Conservation (phyloP, 2,797 vertebrate genomes). For the Lacerta bilineata region DNA sequence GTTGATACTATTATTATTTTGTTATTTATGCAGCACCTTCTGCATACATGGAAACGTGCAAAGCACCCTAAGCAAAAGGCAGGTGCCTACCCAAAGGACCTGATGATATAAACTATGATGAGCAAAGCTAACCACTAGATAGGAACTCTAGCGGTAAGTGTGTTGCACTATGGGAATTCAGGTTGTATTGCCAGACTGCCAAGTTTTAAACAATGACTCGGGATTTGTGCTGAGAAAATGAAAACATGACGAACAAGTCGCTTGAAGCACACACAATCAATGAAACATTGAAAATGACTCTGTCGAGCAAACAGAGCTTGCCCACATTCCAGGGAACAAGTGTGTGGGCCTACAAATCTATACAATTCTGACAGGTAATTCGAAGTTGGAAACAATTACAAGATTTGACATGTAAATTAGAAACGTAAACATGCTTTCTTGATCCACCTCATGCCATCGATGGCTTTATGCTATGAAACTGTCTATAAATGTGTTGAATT, state of each 20-base stretch:
- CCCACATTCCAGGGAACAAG: background rate
- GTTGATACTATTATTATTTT: background rate
- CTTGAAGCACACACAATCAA: conserved; percentile 1
- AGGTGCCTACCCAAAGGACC: background rate
- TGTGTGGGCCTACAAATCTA: background rate
- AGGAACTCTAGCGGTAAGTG: background rate
- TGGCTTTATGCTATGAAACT: too few species aligned
- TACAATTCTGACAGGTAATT: background rate
- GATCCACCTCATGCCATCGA: background rate
- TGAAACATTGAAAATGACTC: background rate
- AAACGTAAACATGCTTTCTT: background rate
- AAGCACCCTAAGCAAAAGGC: background rate
- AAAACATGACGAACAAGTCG: background rate
- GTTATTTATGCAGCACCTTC: background rate
- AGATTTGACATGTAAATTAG: background rate
- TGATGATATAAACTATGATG: too few species aligned
- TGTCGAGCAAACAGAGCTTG: background rate
- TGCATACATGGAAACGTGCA: background rate
- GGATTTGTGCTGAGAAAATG: background rate
- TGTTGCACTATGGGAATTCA: background rate
- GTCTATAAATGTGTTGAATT: too few species aligned
- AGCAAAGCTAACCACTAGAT: background rate
- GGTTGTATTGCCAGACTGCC: background rate
- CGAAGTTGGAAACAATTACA: background rate
- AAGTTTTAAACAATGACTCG: background rate